Conservation (phyloP, 2,797 vertebrate genomes). For the Tragopan temminckii region DNA sequence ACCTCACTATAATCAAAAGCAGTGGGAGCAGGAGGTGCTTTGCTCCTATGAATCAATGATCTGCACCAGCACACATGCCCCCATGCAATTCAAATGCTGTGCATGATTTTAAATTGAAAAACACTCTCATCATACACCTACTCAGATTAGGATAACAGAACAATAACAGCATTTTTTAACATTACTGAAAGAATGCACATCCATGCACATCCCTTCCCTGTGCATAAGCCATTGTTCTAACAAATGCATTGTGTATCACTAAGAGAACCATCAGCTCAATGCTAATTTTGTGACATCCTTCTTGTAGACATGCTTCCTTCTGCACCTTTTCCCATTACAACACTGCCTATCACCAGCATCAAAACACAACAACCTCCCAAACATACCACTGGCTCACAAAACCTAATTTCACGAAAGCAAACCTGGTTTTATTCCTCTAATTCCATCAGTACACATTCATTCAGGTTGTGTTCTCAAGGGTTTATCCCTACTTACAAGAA, state of each 20-base stretch:
- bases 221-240: background rate
- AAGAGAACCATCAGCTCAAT: background rate
- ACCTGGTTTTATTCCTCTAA: background rate
- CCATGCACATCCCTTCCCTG: accelerated
- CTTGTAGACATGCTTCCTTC: background rate
- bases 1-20: accelerated
- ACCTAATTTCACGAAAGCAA: background rate
- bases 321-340: background rate
- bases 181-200: background rate
- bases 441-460: background rate
- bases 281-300: background rate
- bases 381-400: background rate
- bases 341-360: background rate
- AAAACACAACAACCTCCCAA: background rate
- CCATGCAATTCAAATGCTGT: background rate
- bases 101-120: background rate
- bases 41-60: background rate
- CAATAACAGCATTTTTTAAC: accelerated
- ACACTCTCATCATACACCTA: accelerated
- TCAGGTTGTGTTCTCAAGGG: background rate
- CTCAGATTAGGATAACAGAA: too few relatives aligned
- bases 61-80: background rate
- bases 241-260: background rate
- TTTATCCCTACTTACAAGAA: background rate
- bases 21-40: background rate